These are phyloP conservation scores for Balearica regulorum DNA, from an alignment of 2,797 vertebrate species.

Conservation along the genomic window DNA sequence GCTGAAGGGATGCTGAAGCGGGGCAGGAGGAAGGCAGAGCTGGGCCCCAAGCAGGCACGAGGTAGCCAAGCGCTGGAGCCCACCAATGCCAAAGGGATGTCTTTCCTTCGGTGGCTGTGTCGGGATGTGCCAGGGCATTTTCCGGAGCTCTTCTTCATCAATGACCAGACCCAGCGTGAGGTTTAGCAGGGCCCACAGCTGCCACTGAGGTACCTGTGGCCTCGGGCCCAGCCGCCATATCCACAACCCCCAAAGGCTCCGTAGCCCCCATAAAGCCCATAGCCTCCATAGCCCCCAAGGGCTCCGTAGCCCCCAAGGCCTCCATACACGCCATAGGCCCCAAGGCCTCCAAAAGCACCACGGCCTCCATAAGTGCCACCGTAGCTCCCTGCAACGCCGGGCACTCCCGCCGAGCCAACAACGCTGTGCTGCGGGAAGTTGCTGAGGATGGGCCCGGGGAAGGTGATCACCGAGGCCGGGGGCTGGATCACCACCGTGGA, in stretches of 20 bases:
- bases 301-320: not conserved
- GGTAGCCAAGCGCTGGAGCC: not conserved
- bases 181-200: not conserved
- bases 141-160: not conserved
- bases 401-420: not conserved
- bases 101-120: too few relatives aligned
- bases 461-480: too few relatives aligned
- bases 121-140: not conserved
- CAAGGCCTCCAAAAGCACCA: not conserved
- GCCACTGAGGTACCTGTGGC: not conserved
- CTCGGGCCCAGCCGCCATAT: not conserved
- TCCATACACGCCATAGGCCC: not conserved
- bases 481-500: too few relatives aligned
- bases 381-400: not conserved
- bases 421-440: not conserved
- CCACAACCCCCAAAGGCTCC: not conserved
- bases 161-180: not conserved
- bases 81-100: not conserved
- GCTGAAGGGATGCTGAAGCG: not conserved
- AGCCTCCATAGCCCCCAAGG: not conserved
- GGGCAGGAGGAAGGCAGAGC: not conserved
- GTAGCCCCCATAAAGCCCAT: too few relatives aligned
- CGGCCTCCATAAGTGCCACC: not conserved
- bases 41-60: not conserved
- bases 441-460: too few relatives aligned